Base-by-base conservation (phyloP, 2,113 vertebrate genomes). In the Corapipo altera region DNA sequence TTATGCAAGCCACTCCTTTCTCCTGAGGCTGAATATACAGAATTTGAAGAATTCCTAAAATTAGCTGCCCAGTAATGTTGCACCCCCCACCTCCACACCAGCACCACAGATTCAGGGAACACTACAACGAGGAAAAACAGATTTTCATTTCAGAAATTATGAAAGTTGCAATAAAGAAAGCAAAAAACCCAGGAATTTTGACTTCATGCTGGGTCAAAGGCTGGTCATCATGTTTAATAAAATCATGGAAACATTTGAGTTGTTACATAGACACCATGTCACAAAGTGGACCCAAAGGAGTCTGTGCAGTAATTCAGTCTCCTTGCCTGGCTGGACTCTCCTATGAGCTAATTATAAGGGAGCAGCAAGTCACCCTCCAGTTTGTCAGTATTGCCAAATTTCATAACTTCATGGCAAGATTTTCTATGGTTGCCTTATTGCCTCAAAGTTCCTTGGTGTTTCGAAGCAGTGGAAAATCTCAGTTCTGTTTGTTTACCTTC, bases 311-410 rank as follows among this genome's bases (percentile, higher is more conserved):
- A 88, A 92, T 39, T 70, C 9, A 0, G 8, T 51, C 58, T 74
- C 43, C 39, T 85, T 0, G 24, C 46, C 85, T 82, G 85, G 87
- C 81, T 94, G 75, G 65, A 26, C 46, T 15, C 33, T 93, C 30
- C 59, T 90, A 58, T 96, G 95, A 97, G 55, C 75, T 91, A 93
- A 92, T 82, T 49, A 14, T 41, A 79, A 92, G 37, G 76, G 70
- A 91, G 44, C 57, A 72, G 61, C 61, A 90, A 86, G 43, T 35
- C 59, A 71, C 52, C 8, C 61, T 67, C 0, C 58, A 19, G 2
- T 90, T 80, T 52, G 52, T 93, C 76, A 65, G 22, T 21, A 37
- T 52, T 90, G 72, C 92, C 41, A 23, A 48, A 81, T 96, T 96
- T 96, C 93, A 91, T 79, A 94, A 93, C 79, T 80, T 75, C 26